These are phyloP conservation scores for Lasioglossum lativentre DNA, from an alignment of 2,888 invertebrate species.

Conservation along the genomic window DNA sequence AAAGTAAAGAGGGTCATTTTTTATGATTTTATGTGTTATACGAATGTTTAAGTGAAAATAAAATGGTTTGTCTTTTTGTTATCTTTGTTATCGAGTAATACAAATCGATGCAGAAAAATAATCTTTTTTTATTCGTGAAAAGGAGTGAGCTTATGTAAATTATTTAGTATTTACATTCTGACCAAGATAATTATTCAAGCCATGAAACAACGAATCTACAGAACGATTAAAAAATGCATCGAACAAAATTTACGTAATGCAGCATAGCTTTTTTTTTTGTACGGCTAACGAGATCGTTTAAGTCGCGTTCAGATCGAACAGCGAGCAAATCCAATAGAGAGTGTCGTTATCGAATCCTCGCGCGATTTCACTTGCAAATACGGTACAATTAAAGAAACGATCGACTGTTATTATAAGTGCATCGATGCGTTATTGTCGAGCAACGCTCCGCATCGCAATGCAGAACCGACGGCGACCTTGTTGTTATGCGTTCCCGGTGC, in stretches of 20 bases:
- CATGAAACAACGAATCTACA: background rate
- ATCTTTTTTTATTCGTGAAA: no score
- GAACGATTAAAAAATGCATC: no score
- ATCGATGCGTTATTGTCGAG: background rate
- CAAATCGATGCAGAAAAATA: no score
- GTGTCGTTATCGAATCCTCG: background rate
- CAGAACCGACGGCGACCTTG: background rate
- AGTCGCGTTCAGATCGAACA: background rate
- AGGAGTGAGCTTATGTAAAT: background rate
- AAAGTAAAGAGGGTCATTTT: no score
- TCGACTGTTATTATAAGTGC: conserved; percentile 20
- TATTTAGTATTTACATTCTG: background rate
- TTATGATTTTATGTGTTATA: no score
- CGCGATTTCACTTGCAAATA: conserved; percentile 13
- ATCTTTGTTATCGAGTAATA: no score
- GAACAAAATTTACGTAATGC: no score
- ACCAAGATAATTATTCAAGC: background rate
- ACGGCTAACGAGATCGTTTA: background rate
- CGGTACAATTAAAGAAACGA: conserved; percentile 5
- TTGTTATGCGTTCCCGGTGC: background rate
- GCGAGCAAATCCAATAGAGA: background rate
- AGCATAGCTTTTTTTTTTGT: background rate
- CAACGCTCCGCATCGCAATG: background rate
- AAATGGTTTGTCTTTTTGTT: no score
- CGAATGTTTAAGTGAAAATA: no score